These are phyloP conservation scores for Aplysina aerophoba DNA, from an alignment of 37 sponge, comb jelly and placozoan genomes.

Conservation along the genomic window DNA sequence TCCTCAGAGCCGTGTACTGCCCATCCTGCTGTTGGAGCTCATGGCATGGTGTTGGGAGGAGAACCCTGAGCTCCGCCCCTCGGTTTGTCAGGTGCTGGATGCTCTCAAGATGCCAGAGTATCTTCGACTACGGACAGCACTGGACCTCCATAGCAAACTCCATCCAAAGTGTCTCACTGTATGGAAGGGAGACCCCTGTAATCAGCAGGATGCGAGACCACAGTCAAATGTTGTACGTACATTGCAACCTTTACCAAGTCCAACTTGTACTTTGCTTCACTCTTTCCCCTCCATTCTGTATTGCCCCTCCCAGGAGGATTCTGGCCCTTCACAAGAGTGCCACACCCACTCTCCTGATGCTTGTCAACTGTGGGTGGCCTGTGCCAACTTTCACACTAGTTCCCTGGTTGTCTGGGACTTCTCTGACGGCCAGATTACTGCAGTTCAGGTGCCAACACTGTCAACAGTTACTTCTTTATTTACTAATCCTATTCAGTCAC, in stretches of 20 bases:
- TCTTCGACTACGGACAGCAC: slow-evolving; percentile 61
- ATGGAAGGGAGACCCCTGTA: slow-evolving; percentile 15
- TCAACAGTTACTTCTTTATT: too few species aligned
- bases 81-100: slow-evolving; percentile 57
- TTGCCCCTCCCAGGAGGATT: neutral
- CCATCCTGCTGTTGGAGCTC: slow-evolving; percentile 80
- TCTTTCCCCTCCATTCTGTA: neutral
- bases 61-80: slow-evolving; percentile 65
- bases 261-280: neutral
- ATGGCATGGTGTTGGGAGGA: slow-evolving; percentile 95
- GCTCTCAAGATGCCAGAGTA: slow-evolving; percentile 48
- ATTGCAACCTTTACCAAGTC: too few species aligned
- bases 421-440: slow-evolving; percentile 41
- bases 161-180: neutral
- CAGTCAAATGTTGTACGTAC: too few species aligned
- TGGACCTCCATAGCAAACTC: slow-evolving; percentile 46
- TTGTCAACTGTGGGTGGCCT: slow-evolving; percentile 68
- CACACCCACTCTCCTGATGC: neutral
- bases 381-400: slow-evolving; percentile 37
- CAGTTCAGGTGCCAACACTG: slow-evolving; percentile 44
- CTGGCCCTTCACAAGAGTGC: neutral
- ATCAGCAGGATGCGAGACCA: neutral
- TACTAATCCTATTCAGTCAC: too few species aligned
- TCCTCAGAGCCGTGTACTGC: slow-evolving; percentile 50
- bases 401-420: slow-evolving; percentile 57